Evolutionary conservation across 2,113 vertebrate species (phyloP).

Genomic region (Chaetodon auriga): DNA sequence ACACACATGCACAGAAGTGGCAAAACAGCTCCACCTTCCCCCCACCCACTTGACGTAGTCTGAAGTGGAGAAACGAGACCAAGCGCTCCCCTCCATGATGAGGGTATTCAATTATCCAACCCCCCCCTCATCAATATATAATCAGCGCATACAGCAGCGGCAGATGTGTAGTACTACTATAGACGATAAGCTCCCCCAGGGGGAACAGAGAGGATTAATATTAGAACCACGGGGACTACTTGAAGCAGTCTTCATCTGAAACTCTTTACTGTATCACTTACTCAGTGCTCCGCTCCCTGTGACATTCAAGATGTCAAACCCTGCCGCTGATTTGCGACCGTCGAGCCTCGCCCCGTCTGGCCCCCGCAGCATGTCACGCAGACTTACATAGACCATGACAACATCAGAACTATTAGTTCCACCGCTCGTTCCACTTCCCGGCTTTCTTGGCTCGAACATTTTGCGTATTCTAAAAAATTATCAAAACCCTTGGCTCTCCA

Average conservation of each 20-base stretch:
- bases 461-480: constrained; percentile 63
- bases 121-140: constrained; percentile 78
- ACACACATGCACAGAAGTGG: constrained; percentile 8
- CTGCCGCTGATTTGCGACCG: constrained; percentile 39
- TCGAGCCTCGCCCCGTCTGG: constrained; percentile 37
- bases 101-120: constrained; percentile 72
- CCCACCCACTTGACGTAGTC: constrained; percentile 65
- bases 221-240: constrained; percentile 64
- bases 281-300: constrained; percentile 15
- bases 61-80: constrained; percentile 73
- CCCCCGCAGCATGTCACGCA: constrained; percentile 30
- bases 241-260: constrained; percentile 51
- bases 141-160: constrained; percentile 68
- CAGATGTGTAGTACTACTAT: constrained; percentile 76
- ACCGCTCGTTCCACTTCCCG: constrained; percentile 1
- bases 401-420: constrained; percentile 69
- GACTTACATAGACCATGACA: constrained; percentile 55
- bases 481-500: constrained; percentile 68
- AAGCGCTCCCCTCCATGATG: constrained; percentile 41
- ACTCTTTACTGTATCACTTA: constrained; percentile 59
- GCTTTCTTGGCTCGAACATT: constrained; percentile 13
- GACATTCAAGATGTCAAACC: constrained; percentile 47
- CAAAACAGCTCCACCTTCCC: constrained; percentile 30
- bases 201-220: constrained; percentile 73
- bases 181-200: constrained; percentile 62